Evolutionary conservation across 2,888 invertebrate genomes (phyloP), one percentile per base, ranked within the genome.

Genomic region (Diadromus collaris): DNA sequence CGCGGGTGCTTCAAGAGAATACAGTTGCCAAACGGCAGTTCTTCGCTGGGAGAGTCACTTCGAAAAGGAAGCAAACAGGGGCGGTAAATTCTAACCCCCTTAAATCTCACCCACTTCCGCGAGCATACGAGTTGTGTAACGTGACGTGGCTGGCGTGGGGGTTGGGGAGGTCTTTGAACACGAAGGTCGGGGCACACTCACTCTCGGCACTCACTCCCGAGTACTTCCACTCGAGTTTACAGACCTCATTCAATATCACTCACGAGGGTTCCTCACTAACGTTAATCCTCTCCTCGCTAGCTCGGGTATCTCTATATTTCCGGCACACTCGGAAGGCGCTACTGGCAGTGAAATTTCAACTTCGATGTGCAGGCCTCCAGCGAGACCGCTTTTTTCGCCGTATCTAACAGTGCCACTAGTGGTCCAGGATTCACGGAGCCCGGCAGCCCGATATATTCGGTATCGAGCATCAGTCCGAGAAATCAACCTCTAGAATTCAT

Each of bases 211-310:
- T 80, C 48, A 77, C 71, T 80, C 68, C 71, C 73, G 68, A 75
- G 69, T 77, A 77, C 67, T 78, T 74, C 56, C 72, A 79, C 80
- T 82, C 32, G 71, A 79, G 79, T 79, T 76, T 72, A 69, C 68
- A 64, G 74, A 72, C 72, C 76, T 72, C 79, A 75, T 79, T 75
- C 61, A 71, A 79, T 81, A 77, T 75, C 75, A 72, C 75, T 79
- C 61, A 67, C 73, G 65, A 70, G 61, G 69, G 61, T 67, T 71
- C 32, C 69, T 73, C 64, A 69, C 78, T 65, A 48, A 69, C 51
- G 41, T 46, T 32, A 65, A 58, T 56, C 29, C 9, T 29, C 34
- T 24, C n/a, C 10, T n/a, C 44, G 19, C 46, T 10, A 13, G 46
- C 51, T 9, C 21, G 41, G 51, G n/a, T 60, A n/a, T 21, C 19